Percentiles rank a stretch among this genome's conserved stretches.
Evolutionary conservation across 2,113 vertebrate species (phyloP).

Genomic region (Rhagologus leucostigma): DNA sequence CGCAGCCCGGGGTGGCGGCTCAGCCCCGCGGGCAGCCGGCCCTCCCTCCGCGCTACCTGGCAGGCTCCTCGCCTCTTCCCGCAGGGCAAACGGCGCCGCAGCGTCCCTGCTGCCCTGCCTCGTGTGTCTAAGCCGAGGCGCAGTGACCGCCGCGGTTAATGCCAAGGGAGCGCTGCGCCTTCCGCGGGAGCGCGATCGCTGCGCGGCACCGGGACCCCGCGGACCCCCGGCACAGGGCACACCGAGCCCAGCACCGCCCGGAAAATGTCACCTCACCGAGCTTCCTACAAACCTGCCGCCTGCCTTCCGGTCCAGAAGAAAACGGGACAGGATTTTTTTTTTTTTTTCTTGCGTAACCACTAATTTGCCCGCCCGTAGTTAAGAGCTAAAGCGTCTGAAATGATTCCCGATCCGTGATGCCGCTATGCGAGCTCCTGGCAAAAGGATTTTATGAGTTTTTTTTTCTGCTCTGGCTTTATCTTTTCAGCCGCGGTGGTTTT

Average conservation of each 20-base stretch:
- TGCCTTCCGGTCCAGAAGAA: background rate
- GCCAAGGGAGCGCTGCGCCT: background rate
- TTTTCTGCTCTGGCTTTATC: background rate
- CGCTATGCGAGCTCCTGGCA: background rate
- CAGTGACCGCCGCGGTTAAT: background rate
- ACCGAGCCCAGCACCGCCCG: background rate
- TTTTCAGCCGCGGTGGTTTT: background rate
- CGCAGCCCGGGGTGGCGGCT: background rate
- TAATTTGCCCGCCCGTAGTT: background rate
- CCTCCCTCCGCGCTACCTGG: background rate
- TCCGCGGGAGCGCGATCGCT: background rate
- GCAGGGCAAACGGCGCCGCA: background rate
- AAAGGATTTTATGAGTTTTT: background rate
- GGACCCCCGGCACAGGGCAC: background rate
- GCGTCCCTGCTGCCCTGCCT: background rate
- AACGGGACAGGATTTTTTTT: background rate
- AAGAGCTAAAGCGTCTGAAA: background rate
- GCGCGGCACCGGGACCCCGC: background rate
- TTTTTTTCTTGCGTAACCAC: accelerated
- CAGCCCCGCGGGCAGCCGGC: background rate
- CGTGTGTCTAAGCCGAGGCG: background rate
- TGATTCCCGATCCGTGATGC: background rate
- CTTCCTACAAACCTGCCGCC: background rate
- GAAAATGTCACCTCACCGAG: background rate
- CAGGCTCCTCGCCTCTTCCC: background rate